Conservation (phyloP, 2,888 invertebrate species). For the Diloba caeruleocephala region DNA sequence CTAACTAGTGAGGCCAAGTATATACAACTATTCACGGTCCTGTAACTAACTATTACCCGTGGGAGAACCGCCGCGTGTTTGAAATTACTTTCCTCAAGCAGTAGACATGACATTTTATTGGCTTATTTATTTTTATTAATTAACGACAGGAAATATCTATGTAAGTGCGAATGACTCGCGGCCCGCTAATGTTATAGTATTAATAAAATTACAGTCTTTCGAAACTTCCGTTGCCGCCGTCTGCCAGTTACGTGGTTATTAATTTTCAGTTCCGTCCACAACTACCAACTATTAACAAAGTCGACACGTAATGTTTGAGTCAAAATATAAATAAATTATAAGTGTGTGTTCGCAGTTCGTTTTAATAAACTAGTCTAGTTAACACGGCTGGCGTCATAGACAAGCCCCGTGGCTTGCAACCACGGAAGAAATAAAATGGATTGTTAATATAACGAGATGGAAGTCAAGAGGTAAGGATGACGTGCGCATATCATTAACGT, state of each 20-base stretch:
- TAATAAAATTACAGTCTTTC: conserved; percentile 42
- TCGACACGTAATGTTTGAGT: conserved; percentile 32
- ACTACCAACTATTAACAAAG: conserved; percentile 32
- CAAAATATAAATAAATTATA: conserved; percentile 37
- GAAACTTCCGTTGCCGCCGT: conserved; percentile 40
- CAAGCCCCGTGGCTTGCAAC: conserved; percentile 7
- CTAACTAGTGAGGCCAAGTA: background rate
- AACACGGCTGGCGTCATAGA: conserved; percentile 28
- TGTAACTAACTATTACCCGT: conserved; percentile 13
- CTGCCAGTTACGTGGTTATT: conserved; percentile 24
- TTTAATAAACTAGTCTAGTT: conserved; percentile 36
- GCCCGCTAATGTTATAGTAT: conserved; percentile 34
- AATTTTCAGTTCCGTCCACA: conserved; percentile 37
- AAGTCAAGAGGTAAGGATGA: too few species aligned
- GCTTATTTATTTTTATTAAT: conserved; percentile 32
- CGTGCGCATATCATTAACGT: too few species aligned
- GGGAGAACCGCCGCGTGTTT: conserved; percentile 6
- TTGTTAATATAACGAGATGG: background rate
- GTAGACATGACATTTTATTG: conserved; percentile 17
- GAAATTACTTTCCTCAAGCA: conserved; percentile 18
- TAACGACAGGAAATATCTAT: conserved; percentile 42
- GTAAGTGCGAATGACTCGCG: conserved; percentile 39
- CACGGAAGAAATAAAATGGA: conserved; percentile 24
- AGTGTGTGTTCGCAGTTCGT: conserved; percentile 29
- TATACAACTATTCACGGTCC: background rate